A percentile compares a stretch with the other conserved stretches of the same genome.
These are phyloP conservation scores for Channa argus DNA, from an alignment of 2,113 vertebrate species.

Conservation along the genomic window DNA sequence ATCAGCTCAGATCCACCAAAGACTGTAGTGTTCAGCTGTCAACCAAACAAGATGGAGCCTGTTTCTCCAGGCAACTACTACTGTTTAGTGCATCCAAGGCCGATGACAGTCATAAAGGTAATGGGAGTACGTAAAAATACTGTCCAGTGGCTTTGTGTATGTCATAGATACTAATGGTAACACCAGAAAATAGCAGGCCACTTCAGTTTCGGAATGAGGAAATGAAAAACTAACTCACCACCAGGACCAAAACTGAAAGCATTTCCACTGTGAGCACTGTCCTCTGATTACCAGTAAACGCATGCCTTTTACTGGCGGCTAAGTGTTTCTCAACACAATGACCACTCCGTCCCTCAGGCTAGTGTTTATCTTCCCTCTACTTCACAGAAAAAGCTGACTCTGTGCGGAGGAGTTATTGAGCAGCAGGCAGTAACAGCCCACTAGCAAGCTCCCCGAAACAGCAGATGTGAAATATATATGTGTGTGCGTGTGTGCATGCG, in stretches of 20 bases:
- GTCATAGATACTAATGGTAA: background rate
- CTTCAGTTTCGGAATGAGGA: constrained; percentile 48
- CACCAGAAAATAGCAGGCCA: background rate
- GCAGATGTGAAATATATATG: constrained; percentile 28
- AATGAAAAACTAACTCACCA: constrained; percentile 37
- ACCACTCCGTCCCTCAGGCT: background rate
- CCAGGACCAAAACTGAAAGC: constrained; percentile 42
- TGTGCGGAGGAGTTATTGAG: constrained; percentile 30
- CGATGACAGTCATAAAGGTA: background rate
- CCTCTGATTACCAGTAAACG: constrained; percentile 25
- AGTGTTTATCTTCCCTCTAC: constrained; percentile 2
- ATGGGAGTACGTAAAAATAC: too few relatives aligned
- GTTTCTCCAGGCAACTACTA: background rate
- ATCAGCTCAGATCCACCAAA: background rate
- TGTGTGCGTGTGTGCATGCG: background rate
- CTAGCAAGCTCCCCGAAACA: constrained; percentile 3
- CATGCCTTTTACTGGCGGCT: constrained; percentile 4
- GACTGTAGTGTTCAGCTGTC: background rate
- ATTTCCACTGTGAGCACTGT: constrained; percentile 5
- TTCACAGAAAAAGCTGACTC: constrained; percentile 9
- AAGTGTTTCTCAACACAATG: background rate
- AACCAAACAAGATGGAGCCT: constrained; percentile 7
- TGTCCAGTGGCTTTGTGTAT: background rate
- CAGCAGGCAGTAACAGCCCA: constrained; percentile 38
- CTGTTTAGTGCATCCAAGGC: background rate